phyloP scores from a whole-genome alignment of 1,140 invertebrate species.

The Aphelinus certus region DNA sequence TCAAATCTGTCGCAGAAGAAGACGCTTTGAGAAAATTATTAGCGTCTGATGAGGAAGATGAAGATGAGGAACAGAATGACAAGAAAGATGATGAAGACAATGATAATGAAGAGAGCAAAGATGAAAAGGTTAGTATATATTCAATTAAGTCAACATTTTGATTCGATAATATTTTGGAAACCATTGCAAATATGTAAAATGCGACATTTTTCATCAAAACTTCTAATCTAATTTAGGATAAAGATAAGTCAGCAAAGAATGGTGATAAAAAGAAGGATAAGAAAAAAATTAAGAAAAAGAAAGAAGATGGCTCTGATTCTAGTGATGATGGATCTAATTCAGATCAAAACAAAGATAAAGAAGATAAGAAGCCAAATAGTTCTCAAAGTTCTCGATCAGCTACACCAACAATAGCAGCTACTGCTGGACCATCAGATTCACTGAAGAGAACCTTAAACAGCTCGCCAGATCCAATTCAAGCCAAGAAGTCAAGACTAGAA shows the following conservation, averaged over 20 bases:
- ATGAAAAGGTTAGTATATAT: conserved; percentile 68
- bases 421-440: conserved; percentile 45
- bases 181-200: no score
- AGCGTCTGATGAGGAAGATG: conserved; percentile 89
- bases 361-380: conserved; percentile 62
- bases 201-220: not conserved
- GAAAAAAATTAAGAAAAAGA: conserved; percentile 61
- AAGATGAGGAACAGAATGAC: conserved; percentile 78
- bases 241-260: conserved; percentile 58
- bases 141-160: conserved; percentile 4
- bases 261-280: conserved; percentile 49
- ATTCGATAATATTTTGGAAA: not conserved
- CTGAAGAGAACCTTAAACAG: conserved; percentile 64
- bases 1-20: conserved; percentile 89
- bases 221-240: conserved; percentile 51
- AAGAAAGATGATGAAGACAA: conserved; percentile 72
- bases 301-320: conserved; percentile 70
- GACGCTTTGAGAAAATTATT: conserved; percentile 87
- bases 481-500: conserved; percentile 74
- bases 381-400: conserved; percentile 73
- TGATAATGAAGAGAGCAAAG: conserved; percentile 72
- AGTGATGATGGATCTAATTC: conserved; percentile 81
- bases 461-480: conserved; percentile 67
- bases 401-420: conserved; percentile 66
- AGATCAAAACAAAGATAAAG: conserved; percentile 67